Conservation (phyloP, 2,888 invertebrate species). For the Athripsodes cinereus region DNA sequence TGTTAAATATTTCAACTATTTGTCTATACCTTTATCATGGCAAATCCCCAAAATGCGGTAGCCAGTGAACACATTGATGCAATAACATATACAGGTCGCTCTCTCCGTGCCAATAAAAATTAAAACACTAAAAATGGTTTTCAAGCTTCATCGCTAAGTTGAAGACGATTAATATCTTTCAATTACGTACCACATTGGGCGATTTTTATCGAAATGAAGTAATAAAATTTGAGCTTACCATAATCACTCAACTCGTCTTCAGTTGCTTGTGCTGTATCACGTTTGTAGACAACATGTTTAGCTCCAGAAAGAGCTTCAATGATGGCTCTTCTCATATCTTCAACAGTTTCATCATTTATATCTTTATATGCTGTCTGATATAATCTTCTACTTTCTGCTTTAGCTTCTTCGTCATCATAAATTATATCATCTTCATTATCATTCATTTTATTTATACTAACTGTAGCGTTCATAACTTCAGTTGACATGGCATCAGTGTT, state of each 20-base stretch:
- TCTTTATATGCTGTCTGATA: slow-evolving; percentile 30
- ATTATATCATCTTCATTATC: slow-evolving; percentile 27
- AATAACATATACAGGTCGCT: no score
- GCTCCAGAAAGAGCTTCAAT: slow-evolving; percentile 43
- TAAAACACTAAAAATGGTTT: no score
- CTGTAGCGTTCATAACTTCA: not conserved
- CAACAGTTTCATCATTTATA: not conserved
- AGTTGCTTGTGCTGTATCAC: slow-evolving; percentile 45
- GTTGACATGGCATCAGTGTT: not conserved
- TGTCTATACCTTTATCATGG: no score
- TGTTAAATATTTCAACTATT: no score
- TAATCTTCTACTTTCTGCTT: slow-evolving; percentile 23
- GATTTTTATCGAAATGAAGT: no score
- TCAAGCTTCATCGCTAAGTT: no score
- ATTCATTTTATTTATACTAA: slow-evolving; percentile 28
- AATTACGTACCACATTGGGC: no score
- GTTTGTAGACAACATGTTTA: slow-evolving; percentile 74
- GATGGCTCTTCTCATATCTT: slow-evolving; percentile 21
- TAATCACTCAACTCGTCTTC: slow-evolving; percentile 72
- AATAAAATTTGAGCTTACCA: no score
- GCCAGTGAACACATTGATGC: no score
- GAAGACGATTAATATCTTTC: no score
- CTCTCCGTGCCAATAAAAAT: no score
- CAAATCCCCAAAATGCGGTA: no score
- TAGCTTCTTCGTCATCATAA: slow-evolving; percentile 30